Conservation (phyloP, 2,888 invertebrate species). For the Danaus chrysippus region DNA sequence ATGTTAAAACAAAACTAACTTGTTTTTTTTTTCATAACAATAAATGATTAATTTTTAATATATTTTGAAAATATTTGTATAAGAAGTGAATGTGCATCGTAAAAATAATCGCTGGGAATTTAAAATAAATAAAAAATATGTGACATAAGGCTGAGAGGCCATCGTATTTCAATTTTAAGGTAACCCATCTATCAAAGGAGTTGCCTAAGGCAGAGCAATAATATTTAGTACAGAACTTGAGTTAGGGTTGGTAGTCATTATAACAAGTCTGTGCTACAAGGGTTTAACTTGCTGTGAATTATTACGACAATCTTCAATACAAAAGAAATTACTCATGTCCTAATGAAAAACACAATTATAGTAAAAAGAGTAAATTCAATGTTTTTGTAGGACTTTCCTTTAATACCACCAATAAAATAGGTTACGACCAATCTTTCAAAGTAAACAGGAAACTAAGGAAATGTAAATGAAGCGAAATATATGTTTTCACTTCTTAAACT, state of each 20-base stretch:
- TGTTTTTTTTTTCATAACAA: too few relatives aligned
- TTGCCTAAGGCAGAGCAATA: neutral
- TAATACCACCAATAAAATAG: too few relatives aligned
- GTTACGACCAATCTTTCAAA: too few relatives aligned
- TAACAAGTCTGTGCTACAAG: neutral
- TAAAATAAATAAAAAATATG: neutral
- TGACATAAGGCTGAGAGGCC: neutral
- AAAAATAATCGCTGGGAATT: neutral
- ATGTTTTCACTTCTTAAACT: neutral
- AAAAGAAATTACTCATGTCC: neutral
- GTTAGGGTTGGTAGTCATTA: conserved; percentile 1
- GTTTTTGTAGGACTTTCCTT: too few relatives aligned
- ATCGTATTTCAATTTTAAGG: neutral
- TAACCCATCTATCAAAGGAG: neutral
- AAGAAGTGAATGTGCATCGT: neutral
- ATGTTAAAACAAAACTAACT: too few relatives aligned
- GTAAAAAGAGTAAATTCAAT: too few relatives aligned
- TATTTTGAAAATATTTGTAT: neutral
- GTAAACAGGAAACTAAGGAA: too few relatives aligned
- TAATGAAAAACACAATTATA: too few relatives aligned
- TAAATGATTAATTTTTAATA: too few relatives aligned
- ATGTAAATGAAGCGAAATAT: conserved; percentile 1
- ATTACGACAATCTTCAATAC: neutral
- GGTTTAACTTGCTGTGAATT: neutral
- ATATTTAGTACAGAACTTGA: neutral